Evolutionary conservation across 2,113 vertebrate genomes (phyloP).

Genomic region (Thymallus thymallus): DNA sequence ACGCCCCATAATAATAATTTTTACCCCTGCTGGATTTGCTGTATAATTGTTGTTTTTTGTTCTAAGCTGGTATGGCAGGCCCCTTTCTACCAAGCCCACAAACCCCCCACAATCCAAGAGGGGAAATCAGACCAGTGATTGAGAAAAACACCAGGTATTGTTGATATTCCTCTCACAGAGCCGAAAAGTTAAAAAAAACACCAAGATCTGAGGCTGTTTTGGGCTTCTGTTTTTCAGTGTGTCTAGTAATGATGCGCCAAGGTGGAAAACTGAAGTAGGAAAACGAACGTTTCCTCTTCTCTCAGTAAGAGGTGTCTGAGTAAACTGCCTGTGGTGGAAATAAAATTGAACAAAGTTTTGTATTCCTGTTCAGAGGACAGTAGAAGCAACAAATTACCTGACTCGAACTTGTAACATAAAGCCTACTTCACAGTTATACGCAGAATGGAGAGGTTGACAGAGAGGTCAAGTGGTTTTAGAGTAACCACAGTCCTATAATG

Average conservation of each 20-base stretch:
- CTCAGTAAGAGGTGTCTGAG: slow-evolving; percentile 7
- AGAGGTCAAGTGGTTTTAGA: neutral
- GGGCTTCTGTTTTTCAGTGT: slow-evolving; percentile 14
- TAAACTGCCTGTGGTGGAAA: slow-evolving; percentile 24
- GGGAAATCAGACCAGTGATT: slow-evolving; percentile 7
- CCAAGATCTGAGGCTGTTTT: neutral
- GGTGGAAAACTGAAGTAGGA: slow-evolving; percentile 19
- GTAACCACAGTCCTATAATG: neutral
- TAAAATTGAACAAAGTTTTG: neutral
- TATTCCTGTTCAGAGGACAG: neutral
- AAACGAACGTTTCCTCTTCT: slow-evolving; percentile 18
- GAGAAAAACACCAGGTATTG: slow-evolving; percentile 22
- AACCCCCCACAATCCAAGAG: slow-evolving; percentile 7
- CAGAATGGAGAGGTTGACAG: neutral
- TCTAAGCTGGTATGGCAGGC: neutral
- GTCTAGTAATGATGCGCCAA: slow-evolving; percentile 13
- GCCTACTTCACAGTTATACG: slow-evolving; percentile 32
- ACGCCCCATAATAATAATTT: neutral
- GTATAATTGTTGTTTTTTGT: neutral
- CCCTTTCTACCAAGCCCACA: neutral
- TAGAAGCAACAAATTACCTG: neutral
- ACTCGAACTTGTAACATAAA: slow-evolving; percentile 33
- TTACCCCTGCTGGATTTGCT: neutral
- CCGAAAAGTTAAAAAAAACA: slow-evolving; percentile 10
- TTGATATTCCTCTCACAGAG: slow-evolving; percentile 25